Conservation (phyloP, 2,113 vertebrate genomes). For the Fukomys damarensis region DNA sequence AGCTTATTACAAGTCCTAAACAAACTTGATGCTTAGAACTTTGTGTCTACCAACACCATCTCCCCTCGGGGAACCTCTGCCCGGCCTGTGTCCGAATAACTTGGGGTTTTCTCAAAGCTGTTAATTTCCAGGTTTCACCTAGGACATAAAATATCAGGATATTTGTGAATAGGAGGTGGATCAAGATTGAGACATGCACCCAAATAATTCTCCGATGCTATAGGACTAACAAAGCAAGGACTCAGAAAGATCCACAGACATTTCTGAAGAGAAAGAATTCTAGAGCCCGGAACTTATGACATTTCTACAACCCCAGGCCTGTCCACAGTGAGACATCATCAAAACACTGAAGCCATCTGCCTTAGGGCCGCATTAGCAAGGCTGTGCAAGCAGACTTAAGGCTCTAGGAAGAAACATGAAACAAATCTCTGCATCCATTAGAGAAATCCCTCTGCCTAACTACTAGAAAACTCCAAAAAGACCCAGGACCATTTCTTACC, state of each 20-base stretch:
- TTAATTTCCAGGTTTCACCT: not conserved
- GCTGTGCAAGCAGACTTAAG: not conserved
- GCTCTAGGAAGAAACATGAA: not conserved
- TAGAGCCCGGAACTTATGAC: not conserved
- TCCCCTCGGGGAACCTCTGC: not conserved
- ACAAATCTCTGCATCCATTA: not conserved
- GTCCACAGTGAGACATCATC: not conserved
- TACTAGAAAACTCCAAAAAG: not conserved
- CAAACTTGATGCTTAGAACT: not conserved
- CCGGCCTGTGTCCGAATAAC: not conserved
- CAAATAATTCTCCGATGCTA: not conserved
- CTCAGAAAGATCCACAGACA: not conserved
- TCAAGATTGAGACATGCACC: not conserved
- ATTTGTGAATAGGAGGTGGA: not conserved
- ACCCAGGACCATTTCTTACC: not conserved
- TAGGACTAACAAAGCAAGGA: not conserved
- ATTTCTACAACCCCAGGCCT: not conserved
- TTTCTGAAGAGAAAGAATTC: not conserved
- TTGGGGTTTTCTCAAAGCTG: not conserved
- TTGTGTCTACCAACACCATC: accelerated
- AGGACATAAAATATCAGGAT: not conserved
- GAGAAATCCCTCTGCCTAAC: not conserved
- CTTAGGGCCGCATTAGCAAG: not conserved
- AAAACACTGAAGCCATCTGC: not conserved
- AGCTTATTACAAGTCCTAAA: not conserved